Evolutionary conservation across 2,113 vertebrate species (phyloP).

Genomic region (Gopherus flavomarginatus): DNA sequence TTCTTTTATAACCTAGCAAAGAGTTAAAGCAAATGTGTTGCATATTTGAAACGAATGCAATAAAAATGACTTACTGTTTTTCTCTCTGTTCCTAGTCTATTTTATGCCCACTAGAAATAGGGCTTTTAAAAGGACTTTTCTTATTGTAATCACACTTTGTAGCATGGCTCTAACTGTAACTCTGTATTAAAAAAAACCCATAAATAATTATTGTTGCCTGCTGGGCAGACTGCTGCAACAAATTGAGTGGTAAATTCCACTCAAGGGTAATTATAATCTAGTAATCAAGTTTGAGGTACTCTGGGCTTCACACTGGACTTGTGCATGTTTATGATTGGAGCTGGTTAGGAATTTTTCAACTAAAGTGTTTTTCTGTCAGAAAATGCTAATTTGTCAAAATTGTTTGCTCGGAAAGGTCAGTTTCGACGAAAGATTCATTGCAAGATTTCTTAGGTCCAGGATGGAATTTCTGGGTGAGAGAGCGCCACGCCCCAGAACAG

Average conservation of each 20-base stretch:
- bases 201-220: constrained; percentile 1
- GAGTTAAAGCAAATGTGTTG: neutral
- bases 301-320: neutral
- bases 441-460: neutral
- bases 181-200: neutral
- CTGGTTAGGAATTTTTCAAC: no score
- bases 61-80: neutral
- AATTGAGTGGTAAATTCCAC: neutral
- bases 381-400: neutral
- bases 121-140: neutral
- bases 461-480: no score
- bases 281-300: neutral
- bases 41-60: neutral
- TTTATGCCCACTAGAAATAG: neutral
- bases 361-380: no score
- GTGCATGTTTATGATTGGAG: no score
- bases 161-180: neutral
- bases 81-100: neutral
- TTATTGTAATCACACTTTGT: neutral
- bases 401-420: neutral
- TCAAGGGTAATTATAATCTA: neutral
- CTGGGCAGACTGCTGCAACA: constrained; percentile 19
- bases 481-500: no score
- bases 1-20: neutral
- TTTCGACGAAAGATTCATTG: neutral